Conservation (phyloP, 2,888 invertebrate species). For the Junonia oenone region DNA sequence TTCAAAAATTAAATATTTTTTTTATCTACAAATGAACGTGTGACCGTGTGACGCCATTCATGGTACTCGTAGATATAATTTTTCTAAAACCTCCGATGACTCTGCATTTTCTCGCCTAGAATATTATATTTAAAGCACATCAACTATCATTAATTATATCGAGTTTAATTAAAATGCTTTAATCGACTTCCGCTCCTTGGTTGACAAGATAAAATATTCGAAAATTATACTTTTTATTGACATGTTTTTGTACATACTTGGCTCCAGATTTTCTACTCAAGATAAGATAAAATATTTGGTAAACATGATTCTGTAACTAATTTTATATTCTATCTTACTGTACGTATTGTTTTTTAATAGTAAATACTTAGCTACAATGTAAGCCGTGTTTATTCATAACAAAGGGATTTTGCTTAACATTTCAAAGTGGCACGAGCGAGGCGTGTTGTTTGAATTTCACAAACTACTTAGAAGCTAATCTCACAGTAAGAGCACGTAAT, state of each 20-base stretch:
- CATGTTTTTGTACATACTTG: too few species aligned
- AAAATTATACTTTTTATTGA: too few species aligned
- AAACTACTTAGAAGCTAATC: slow-evolving; percentile 1
- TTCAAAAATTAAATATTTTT: not conserved
- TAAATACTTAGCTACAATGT: not conserved
- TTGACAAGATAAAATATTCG: too few species aligned
- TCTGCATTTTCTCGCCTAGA: not conserved
- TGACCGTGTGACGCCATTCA: not conserved
- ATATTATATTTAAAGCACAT: not conserved
- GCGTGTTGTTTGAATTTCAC: not conserved
- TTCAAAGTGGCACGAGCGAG: not conserved
- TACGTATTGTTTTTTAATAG: not conserved
- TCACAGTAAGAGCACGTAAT: slow-evolving; percentile 2
- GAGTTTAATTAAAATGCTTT: too few species aligned
- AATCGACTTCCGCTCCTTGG: too few species aligned
- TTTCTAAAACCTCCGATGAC: not conserved
- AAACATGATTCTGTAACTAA: not conserved
- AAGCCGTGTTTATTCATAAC: not conserved
- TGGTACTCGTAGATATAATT: too few species aligned
- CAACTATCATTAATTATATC: too few species aligned
- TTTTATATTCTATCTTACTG: not conserved
- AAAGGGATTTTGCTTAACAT: slow-evolving; percentile 1
- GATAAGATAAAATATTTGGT: too few species aligned
- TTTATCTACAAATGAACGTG: not conserved
- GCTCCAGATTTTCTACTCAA: too few species aligned